Evolutionary conservation across 2,797 vertebrate genomes (phyloP), one percentile per base, ranked within the genome.

Genomic region (Rhynchonycteris naso): DNA sequence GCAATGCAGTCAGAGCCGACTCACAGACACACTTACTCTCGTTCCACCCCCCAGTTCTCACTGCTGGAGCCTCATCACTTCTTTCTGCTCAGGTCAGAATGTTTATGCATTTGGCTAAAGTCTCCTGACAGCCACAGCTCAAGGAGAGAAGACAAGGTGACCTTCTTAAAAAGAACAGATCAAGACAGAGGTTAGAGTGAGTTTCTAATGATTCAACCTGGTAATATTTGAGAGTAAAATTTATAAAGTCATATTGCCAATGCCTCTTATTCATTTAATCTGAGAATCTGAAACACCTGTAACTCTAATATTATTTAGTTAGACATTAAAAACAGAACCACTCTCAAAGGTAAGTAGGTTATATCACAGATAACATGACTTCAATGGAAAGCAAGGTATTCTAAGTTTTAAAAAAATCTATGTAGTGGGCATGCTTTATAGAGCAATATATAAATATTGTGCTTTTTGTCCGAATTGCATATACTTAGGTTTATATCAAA

Each of bases 121-220:
- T 71, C 63, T 86, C 61, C 30, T 71, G n/a, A 92, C 35, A 92
- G 18, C 52, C 28, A 80, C 65, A 79, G 52, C 43, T 94, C 74
- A 75, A 80, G 10, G 30, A 75, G 6, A 66, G 10, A 97, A 54
- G 58, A 76, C n/a, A 65, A 92, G 14, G 24, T 90, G 54, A 95
- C 59, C 80, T 78, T 76, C 22, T 84, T 61, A 96, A 89, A 82
- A 82, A 63, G 78, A n/a, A 63, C 33, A 96, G n/a, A 33, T 80
- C 38, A 74, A 88, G 87, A 56, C 11, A 78, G 22, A 88, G 28
- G 4, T 56, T 58, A 84, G 30, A 9, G 1, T 61, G 52, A 61
- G 15, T 76, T 59, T 90, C 33, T 76, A 78, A 14, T 68, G 59
- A 63, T 47, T 61, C 54, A 47, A 15, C 22, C 8, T 61, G 54